Percentiles rank a stretch among this genome's conserved stretches.
Conservation (phyloP, 2,797 vertebrate species). For the Leuciscus waleckii region DNA sequence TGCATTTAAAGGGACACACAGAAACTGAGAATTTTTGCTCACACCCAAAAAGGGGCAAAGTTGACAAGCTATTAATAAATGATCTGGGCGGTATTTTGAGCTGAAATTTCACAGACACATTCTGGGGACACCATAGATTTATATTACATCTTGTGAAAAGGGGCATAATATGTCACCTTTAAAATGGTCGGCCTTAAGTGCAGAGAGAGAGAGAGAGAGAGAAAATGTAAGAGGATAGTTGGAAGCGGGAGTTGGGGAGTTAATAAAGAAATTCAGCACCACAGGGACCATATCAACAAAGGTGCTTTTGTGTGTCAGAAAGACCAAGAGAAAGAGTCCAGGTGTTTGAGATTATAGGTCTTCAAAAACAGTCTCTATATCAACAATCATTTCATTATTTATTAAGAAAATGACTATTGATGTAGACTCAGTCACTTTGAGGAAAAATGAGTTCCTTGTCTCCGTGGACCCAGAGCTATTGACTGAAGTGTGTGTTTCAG, state of each 20-base stretch:
- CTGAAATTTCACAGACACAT: no score
- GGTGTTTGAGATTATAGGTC: conserved; percentile 29
- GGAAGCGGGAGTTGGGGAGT: background rate
- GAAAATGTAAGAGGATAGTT: no score
- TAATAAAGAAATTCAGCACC: conserved; percentile 17
- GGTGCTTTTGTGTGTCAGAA: conserved; percentile 36
- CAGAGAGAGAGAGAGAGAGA: no score
- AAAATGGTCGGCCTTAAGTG: no score
- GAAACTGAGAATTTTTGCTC: no score
- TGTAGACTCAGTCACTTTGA: conserved; percentile 45
- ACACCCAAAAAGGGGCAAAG: no score
- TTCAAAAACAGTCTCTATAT: conserved; percentile 40
- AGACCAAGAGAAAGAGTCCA: conserved; percentile 24
- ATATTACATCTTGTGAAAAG: no score
- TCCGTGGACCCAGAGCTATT: conserved; percentile 60
- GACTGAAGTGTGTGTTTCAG: conserved; percentile 65
- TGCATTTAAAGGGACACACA: no score
- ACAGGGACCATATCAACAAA: conserved; percentile 5
- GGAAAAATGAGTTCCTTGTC: conserved; percentile 59
- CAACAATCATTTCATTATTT: conserved; percentile 64
- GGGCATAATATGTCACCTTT: no score
- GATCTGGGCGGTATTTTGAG: no score
- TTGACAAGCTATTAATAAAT: no score
- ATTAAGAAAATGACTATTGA: conserved; percentile 69
- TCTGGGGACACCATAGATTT: no score